Conservation (phyloP, 1,140 invertebrate genomes). For the Philopotamus ludificatus region DNA sequence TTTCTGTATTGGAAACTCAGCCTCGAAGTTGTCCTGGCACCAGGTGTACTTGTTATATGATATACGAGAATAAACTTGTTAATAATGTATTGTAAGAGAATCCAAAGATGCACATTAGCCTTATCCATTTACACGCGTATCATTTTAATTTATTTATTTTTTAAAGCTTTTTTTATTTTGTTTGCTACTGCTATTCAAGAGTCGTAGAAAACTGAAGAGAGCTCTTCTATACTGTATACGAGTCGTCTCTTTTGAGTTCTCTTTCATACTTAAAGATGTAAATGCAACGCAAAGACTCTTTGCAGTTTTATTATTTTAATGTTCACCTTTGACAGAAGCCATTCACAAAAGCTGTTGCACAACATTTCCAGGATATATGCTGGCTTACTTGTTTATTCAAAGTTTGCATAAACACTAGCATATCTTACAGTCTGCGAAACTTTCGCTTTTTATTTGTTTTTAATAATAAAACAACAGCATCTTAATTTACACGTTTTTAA, state of each 20-base stretch:
- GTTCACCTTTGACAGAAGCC: conserved; percentile 34
- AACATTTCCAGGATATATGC: conserved; percentile 13
- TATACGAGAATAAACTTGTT: too few species aligned
- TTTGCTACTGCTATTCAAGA: too few species aligned
- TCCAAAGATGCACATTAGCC: too few species aligned
- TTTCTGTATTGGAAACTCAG: conserved; percentile 9
- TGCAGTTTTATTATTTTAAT: conserved; percentile 38
- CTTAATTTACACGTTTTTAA: too few species aligned
- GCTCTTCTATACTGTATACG: too few species aligned
- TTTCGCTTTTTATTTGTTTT: not conserved
- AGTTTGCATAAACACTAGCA: conserved; percentile 11
- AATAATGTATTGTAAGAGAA: too few species aligned
- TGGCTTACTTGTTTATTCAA: conserved; percentile 6
- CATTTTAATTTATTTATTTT: too few species aligned
- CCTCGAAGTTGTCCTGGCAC: conserved; percentile 10
- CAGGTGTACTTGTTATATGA: conserved; percentile 13
- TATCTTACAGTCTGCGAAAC: conserved; percentile 2
- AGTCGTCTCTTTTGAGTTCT: not conserved
- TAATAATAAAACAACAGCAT: not conserved
- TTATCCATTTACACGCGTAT: too few species aligned
- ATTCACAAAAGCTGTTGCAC: conserved; percentile 38
- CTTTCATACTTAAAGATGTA: conserved; percentile 29
- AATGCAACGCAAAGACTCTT: conserved; percentile 17
- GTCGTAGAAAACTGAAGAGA: too few species aligned
- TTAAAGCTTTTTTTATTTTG: too few species aligned